Base-by-base conservation (phyloP, 1,140 invertebrate genomes). In the Brevipalpus yothersi region DNA sequence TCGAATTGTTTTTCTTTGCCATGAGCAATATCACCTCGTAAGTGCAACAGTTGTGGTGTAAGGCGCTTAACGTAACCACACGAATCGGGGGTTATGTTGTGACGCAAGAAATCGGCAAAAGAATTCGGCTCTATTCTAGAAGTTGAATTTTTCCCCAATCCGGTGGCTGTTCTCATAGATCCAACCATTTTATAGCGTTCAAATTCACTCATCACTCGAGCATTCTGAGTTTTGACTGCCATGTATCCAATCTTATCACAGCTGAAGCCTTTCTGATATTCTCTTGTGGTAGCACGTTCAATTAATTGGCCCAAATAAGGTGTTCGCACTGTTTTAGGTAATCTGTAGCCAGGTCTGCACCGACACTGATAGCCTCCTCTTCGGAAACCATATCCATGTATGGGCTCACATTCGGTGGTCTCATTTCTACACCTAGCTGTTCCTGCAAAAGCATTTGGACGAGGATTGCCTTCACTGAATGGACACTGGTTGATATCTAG, bases 401-500 rank as follows among this genome's bases (percentile, higher is more conserved):
- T 71, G 0, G 92, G 92, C 74, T 97, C 92, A 75, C 93, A 97
- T 83, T 93, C 86, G 17, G 92, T 96, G 12, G 89, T 92, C 67
- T 84, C 80, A 64, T 81, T 78, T 77, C 90, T 91, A 78, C 93
- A 97, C 63, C 87, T 74, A 4, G 87, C 83, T 8, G 89, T 95
- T 65, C 84, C 80, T 47, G 80, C 82, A 77, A 93, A 96, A 69
- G 76, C 78, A 74, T 96, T 96, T 0, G 86, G 84, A 15, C 80
- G 79, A 61, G 77, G 81, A 72, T 96, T 96, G 39, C 91, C 92
- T 67, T 81, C 71, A 61, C 87, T 83, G 61, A 73, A 73, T 0
- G 90, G 88, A 79, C 92, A 98, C 67, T 94, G 92, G 75, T 97
- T 96, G 70, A 96, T 91, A 71, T 97, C 92, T 72, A 96, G 87